These are phyloP conservation scores for Piezodorus guildinii DNA, from an alignment of 1,140 invertebrate genomes.

Conservation along the genomic window DNA sequence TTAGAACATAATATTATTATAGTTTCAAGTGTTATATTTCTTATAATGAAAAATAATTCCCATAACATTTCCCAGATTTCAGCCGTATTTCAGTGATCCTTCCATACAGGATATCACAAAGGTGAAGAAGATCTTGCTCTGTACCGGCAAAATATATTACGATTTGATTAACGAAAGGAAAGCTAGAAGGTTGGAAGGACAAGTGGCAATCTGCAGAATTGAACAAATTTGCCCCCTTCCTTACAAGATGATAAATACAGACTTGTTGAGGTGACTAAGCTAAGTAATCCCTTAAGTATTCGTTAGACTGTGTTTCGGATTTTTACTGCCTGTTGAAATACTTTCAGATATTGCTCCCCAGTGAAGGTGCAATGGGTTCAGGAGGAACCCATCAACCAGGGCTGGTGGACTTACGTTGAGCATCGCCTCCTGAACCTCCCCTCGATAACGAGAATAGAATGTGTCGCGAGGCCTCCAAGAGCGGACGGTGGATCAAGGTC, in stretches of 20 bases:
- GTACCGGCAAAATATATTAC: slow-evolving; percentile 75
- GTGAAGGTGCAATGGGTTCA: not conserved
- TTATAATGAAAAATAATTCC: too few species aligned
- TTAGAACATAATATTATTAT: too few species aligned
- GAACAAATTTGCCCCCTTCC: slow-evolving; percentile 82
- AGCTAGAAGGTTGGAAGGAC: slow-evolving; percentile 48
- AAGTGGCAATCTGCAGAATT: slow-evolving; percentile 64
- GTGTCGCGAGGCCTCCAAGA: not conserved
- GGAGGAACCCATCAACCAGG: not conserved
- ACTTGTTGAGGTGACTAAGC: slow-evolving; percentile 37
- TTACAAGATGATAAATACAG: slow-evolving; percentile 43
- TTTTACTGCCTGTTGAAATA: too few species aligned
- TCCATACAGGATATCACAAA: slow-evolving; percentile 43
- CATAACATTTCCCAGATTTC: slow-evolving; percentile 63
- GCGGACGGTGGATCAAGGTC: not conserved
- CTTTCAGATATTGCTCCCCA: too few species aligned
- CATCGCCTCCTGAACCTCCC: not conserved
- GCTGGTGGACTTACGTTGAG: not conserved
- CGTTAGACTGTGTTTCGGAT: too few species aligned
- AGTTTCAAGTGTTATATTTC: too few species aligned
- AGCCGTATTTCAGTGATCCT: slow-evolving; percentile 66
- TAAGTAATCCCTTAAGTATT: not conserved
- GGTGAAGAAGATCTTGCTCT: slow-evolving; percentile 65
- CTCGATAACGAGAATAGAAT: not conserved
- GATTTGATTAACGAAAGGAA: slow-evolving; percentile 57